Base-by-base conservation (phyloP, 2,797 vertebrate genomes). In the Thaleichthys pacificus region DNA sequence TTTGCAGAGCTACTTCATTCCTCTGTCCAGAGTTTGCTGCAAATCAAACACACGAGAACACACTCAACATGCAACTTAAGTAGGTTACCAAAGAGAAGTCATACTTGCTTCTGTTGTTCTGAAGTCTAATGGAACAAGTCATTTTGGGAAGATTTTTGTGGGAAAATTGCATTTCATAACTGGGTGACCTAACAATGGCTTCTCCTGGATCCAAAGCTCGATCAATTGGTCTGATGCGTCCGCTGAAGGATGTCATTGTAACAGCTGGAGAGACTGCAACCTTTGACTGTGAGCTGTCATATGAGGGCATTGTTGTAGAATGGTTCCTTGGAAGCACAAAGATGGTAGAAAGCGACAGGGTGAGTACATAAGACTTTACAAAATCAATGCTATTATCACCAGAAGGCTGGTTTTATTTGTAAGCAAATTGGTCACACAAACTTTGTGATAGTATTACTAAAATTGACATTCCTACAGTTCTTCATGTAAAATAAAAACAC, bases 221-320 rank as follows among this genome's bases (percentile, higher is more conserved):
- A 19, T 91, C 95, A 62, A 96, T 99, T 77, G 85, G 91, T 38
- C 87, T 97, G 74, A 84, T 95, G 82, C 92, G 89, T 73, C 96
- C 97, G 38, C 94, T 99, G 65, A 97, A 95, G 88, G 97, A 99
- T 78, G 94, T 97, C 77, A 95, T 94, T 0, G 95, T 99, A 83
- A 98, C 96, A 2, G 97, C 96, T 49, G 97, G 97, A 49, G 96
- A 99, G 88, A 96, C 96, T 0, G 98, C 96, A 58, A 97, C 95
- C 69, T 99, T 99, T 0, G 96, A 98, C 35, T 99, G 98, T 0
- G 97, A 99, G 86, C 94, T 99, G 24, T 98, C 98, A 0, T 99
- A 97, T 2, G 98, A 99, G 71, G 97, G 95, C 75, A 98, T 99
- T 67, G 88, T 66, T 0, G 96, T 98, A 74, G 95, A 96, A 24